Base-by-base conservation (phyloP, 30 jellyfish, hydroid and myxozoan species). In the Pelagia noctiluca region DNA sequence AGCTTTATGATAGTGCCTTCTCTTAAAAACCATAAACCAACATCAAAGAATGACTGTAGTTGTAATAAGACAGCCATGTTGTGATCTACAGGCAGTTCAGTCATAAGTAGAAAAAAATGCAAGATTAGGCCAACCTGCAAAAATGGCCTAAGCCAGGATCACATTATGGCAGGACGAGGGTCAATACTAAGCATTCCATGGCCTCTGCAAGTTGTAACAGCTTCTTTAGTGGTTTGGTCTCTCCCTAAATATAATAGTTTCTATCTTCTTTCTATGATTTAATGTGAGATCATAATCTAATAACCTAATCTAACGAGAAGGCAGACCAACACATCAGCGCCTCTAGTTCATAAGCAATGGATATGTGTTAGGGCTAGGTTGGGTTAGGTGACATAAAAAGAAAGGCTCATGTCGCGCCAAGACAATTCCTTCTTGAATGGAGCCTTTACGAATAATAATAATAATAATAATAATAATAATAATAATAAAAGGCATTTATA, bases 91-190 rank as follows among this genome's bases (percentile, higher is more conserved):
- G 77, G 77, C 77, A 63, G 77, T 63, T 63, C 30, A 63, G 77
- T 63, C 77, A 63, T 21, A 63, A 63, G 77, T 63, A 63, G 77
- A 63, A 3, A 63, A 46, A 63, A 49, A 29, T 21, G 47, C 77
- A 63, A 63, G 77, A 63, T 63, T 63, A 63, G 77, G 77, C 77
- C 77, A 63, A 29, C 77, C 77, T 63, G 77, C 47, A 63, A 63
- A 63, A 21, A 63, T 63, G 77, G 77, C 48, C 49, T 63, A 63
- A 63, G 77, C 77, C 77, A 63, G 77, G 77, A 23, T 33, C 50
- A 63, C 77, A 63, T 63, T 63, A 63, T 63, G 77, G 19, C 77
- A n/a, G n/a, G n/a, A n/a, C n/a, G n/a, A n/a, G n/a, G n/a, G n/a
- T n/a, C n/a, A n/a, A n/a, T n/a, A n/a, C n/a, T n/a, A n/a, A n/a